Base-by-base conservation (phyloP, 2,797 vertebrate species). In the Strix occidentalis region DNA sequence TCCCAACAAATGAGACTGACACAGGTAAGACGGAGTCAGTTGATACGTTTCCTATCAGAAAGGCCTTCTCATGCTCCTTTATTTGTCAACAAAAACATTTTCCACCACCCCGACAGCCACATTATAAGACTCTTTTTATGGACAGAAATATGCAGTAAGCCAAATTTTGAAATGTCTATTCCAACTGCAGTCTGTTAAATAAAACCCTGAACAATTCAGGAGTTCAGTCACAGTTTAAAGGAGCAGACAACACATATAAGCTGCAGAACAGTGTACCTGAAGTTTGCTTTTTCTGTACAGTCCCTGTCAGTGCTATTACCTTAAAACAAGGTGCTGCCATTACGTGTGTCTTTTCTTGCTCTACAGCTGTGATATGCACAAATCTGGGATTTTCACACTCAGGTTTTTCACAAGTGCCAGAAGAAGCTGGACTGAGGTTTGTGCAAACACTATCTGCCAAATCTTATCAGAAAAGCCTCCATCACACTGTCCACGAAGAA, bases 261-360 rank as follows among this genome's bases (percentile, higher is more conserved):
- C 61, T 64, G 26, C 9, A 48, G 19, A 95, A 76, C 33, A 41
- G 18, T 1, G 14, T 19, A 24, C 39, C 4, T 28, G 1, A 76
- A 33, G 48, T 41, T 43, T 56, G n/a, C 17, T 72, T 75, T 64
- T 79, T 19, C 46, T 31, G 72, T n/a, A 16, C 31, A 28, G 71
- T n/a, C 33, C 79, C 61, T 39, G 17, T 50, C 37, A 16, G 54
- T 17, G 24, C 29, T 66, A 54, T 35, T 78, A 43, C 3, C 46
- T 65, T 77, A 66, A 68, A 46, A 35, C 16, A 51, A 39, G 5
- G 29, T 1, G 1, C 41, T 84, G 35, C 63, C 12, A 10, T 65
- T 61, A 29, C 0, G 0, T 11, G 14, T 1, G 0, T 20, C 53
- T 75, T 21, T 41, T 39, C 58, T 71, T 65, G 51, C 60, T 80